A percentile compares a stretch with the other conserved stretches of the same genome.
phyloP scores from a whole-genome alignment of 92 coral and sea anemone species.

The Zoanthus sansibaricus region DNA sequence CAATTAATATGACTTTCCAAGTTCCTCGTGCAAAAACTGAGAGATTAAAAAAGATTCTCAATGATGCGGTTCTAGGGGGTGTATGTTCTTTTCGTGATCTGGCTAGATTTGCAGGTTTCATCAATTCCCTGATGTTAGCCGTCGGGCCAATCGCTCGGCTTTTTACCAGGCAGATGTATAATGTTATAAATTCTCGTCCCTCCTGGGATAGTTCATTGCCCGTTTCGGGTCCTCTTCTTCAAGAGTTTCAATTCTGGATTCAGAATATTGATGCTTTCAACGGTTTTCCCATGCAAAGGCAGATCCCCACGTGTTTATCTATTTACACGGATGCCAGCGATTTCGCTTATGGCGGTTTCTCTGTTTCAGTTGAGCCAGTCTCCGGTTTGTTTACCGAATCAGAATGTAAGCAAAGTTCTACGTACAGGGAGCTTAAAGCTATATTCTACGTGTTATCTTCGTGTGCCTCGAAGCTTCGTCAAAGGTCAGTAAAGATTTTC shows the following conservation, averaged over 20 bases:
- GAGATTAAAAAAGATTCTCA: conserved; percentile 1
- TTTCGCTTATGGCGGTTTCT: conserved; percentile 34
- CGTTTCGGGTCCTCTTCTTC: conserved; percentile 20
- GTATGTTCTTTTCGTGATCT: conserved; percentile 1
- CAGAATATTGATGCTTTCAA: neutral
- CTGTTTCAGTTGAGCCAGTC: neutral
- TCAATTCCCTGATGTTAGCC: no score
- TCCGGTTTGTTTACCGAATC: neutral
- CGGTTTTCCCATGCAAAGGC: conserved; percentile 20
- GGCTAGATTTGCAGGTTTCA: conserved; percentile 24
- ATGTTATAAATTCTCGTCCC: no score
- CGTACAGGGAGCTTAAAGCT: neutral
- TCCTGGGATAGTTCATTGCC: neutral
- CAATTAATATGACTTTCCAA: neutral
- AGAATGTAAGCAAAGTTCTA: conserved; percentile 27
- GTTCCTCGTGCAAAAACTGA: conserved; percentile 15
- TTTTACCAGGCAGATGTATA: no score
- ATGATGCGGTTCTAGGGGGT: no score
- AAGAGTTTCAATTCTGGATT: neutral
- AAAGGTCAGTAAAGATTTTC: neutral
- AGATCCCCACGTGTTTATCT: neutral
- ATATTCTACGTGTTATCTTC: conserved; percentile 4
- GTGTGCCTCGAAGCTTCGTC: conserved; percentile 4
- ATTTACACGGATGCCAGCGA: conserved; percentile 40
- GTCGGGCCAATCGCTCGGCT: no score